These are phyloP conservation scores for Tamandua tetradactyla DNA, from an alignment of 2,797 vertebrate genomes.

Conservation along the genomic window DNA sequence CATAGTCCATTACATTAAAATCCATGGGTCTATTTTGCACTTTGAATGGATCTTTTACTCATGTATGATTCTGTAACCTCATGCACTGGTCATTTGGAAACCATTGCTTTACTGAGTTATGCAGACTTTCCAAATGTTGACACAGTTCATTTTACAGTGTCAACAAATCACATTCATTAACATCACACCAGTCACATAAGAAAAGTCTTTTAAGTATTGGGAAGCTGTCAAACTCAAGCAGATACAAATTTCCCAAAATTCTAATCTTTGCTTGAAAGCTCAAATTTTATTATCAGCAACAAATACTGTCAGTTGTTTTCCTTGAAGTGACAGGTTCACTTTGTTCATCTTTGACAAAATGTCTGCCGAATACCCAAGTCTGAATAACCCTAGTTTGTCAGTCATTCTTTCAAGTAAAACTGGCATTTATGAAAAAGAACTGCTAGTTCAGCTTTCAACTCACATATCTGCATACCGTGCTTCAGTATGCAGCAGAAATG, in stretches of 20 bases:
- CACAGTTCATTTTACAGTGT: conserved; percentile 37
- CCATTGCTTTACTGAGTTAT: conserved; percentile 25
- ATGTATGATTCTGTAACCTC: background rate
- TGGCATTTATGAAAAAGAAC: background rate
- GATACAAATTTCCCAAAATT: conserved; percentile 72
- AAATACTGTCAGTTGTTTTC: conserved; percentile 77
- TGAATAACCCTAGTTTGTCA: conserved; percentile 74
- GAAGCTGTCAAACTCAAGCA: conserved; percentile 72
- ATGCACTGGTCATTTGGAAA: conserved; percentile 62
- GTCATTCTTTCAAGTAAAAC: conserved; percentile 71
- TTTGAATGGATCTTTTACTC: background rate
- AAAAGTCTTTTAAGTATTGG: conserved; percentile 47
- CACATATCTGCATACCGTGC: background rate
- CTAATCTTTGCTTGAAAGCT: conserved; percentile 73
- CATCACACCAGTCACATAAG: conserved; percentile 26
- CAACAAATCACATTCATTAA: conserved; percentile 65
- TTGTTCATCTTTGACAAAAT: conserved; percentile 76
- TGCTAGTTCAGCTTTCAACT: conserved; percentile 11
- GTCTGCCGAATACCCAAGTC: conserved; percentile 68
- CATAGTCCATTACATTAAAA: background rate
- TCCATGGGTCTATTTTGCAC: background rate
- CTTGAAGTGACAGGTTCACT: conserved; percentile 74
- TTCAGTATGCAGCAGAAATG: background rate
- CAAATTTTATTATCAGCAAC: conserved; percentile 74
- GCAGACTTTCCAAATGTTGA: conserved; percentile 54